Conservation (phyloP, 2,888 invertebrate species). For the Drosophila pseudotalamancana region DNA sequence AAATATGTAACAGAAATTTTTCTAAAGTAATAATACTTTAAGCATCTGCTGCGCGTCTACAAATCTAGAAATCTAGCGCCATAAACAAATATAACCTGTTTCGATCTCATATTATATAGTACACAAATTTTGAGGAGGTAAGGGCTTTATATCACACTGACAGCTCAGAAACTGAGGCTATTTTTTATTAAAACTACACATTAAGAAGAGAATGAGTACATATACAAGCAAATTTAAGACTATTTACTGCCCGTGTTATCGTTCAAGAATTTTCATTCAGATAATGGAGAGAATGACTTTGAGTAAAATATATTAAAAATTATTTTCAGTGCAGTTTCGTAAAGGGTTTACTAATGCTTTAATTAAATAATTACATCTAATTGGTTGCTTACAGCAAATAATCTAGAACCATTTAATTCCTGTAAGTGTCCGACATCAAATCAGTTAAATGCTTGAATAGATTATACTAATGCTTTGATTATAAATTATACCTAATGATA, state of each 20-base stretch:
- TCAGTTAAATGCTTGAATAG: too few species aligned
- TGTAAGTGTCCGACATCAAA: too few species aligned
- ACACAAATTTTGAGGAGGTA: background rate
- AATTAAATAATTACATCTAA: background rate
- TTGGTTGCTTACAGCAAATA: background rate
- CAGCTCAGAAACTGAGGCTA: background rate
- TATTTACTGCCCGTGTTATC: too few species aligned
- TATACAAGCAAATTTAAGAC: too few species aligned
- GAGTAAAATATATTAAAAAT: background rate
- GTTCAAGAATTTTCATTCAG: background rate
- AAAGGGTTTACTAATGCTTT: background rate
- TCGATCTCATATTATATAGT: background rate
- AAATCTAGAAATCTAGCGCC: background rate
- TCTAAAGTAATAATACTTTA: conserved; percentile 6
- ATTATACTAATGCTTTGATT: too few species aligned
- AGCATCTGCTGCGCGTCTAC: background rate
- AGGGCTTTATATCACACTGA: background rate
- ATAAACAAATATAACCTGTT: conserved; percentile 31
- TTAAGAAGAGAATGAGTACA: background rate
- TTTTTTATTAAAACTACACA: background rate
- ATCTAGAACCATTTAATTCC: background rate
- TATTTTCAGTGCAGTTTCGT: background rate
- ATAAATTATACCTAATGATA: too few species aligned
- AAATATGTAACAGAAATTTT: conserved; percentile 3
- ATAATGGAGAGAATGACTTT: background rate